Percentiles rank a stretch among this genome's conserved stretches.
These are phyloP conservation scores for Neodiprion fabricii DNA, from an alignment of 1,140 invertebrate genomes.

Conservation along the genomic window DNA sequence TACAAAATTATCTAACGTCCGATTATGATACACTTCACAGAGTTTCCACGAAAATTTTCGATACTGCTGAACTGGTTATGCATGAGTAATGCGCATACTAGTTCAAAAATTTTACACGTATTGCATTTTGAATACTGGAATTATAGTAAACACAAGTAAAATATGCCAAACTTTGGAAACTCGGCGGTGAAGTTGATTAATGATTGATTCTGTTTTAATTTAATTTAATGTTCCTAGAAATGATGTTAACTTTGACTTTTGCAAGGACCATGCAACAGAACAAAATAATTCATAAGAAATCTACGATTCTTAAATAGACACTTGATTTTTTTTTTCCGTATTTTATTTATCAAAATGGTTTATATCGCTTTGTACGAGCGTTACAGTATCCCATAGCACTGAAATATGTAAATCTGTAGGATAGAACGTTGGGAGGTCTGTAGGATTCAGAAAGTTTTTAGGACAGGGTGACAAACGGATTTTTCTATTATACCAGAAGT, in stretches of 20 bases:
- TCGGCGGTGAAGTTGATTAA: background rate
- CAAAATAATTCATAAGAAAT: slow-evolving; percentile 41
- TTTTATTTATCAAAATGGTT: slow-evolving; percentile 54
- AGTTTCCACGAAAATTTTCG: background rate
- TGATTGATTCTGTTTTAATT: background rate
- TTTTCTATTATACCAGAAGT: background rate
- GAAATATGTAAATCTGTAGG: slow-evolving; percentile 25
- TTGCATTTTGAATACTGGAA: too few species aligned
- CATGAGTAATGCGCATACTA: too few species aligned
- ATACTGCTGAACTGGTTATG: background rate
- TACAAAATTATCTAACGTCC: background rate
- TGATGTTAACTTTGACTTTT: too few species aligned
- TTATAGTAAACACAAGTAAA: background rate
- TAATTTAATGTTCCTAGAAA: background rate
- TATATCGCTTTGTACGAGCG: slow-evolving; percentile 40
- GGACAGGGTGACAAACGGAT: background rate
- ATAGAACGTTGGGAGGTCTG: slow-evolving; percentile 34
- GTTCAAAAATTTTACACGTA: too few species aligned
- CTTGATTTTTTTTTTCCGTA: slow-evolving; percentile 33
- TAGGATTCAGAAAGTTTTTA: slow-evolving; percentile 29
- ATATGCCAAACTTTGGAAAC: background rate
- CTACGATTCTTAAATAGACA: slow-evolving; percentile 46
- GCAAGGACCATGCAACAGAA: slow-evolving; percentile 14
- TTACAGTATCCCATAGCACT: slow-evolving; percentile 36
- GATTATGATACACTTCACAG: background rate